Percentiles rank a stretch among this genome's conserved stretches.
These are phyloP conservation scores for Aurelia aurita DNA, from an alignment of 30 jellyfish, hydroid and myxozoan species.

Conservation along the genomic window DNA sequence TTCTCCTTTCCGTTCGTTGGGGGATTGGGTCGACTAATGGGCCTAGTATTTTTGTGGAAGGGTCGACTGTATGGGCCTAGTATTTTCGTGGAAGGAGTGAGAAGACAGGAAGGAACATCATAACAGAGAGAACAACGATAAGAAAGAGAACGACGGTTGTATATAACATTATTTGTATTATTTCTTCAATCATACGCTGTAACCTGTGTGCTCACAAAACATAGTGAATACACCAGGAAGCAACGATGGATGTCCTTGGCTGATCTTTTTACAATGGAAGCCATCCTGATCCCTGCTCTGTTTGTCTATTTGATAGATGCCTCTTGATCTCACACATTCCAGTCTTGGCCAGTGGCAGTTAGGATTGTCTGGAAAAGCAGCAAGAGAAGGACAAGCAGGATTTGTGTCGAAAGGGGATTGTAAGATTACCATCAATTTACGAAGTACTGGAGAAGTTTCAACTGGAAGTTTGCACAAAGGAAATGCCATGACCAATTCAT, in stretches of 20 bases:
- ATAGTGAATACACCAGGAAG: constrained; percentile 22
- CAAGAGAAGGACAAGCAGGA: constrained; percentile 12
- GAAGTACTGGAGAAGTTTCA: constrained; percentile 3
- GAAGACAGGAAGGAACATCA: too few species aligned
- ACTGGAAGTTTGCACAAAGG: constrained; percentile 8
- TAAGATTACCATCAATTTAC: neutral
- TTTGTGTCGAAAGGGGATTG: neutral
- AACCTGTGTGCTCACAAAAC: constrained; percentile 8
- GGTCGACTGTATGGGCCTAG: too few species aligned
- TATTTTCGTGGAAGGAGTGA: too few species aligned
- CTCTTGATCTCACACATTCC: constrained; percentile 4
- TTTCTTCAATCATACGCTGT: too few species aligned
- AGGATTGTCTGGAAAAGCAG: neutral
- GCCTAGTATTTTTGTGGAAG: too few species aligned
- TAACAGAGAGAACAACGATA: too few species aligned
- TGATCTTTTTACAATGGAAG: constrained; percentile 8
- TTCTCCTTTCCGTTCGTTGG: too few species aligned
- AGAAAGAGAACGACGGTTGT: too few species aligned
- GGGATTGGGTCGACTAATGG: too few species aligned
- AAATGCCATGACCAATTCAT: constrained; percentile 16
- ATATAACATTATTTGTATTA: too few species aligned
- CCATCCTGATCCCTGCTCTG: constrained; percentile 1
- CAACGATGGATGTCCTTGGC: constrained; percentile 12
- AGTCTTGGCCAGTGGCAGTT: constrained; percentile 13
- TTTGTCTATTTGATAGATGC: neutral